Evolutionary conservation across 2,888 invertebrate genomes (phyloP), one percentile per base, ranked within the genome.

Genomic region (Cheilosia variabilis): DNA sequence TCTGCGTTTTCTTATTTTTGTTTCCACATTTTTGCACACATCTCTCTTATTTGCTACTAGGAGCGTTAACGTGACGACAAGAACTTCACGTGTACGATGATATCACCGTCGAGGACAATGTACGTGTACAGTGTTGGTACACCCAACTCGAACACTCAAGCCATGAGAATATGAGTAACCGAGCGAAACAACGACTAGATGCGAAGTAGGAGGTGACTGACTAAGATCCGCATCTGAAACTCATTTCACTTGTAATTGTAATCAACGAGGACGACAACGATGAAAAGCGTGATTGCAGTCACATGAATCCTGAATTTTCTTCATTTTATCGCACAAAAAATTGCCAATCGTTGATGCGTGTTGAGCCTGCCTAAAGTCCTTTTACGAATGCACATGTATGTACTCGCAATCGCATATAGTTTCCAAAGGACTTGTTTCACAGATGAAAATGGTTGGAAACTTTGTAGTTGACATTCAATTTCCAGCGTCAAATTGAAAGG

Each of bases 31-130:
- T 71, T 63, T 69, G 43, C 66, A 72, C 37, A 78, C 78, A 82
- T 63, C 37, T 66, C 57, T 78, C 69, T 65, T 65, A 79, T 79
- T 84, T 84, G 79, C 68, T 79, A 79, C 73, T 69, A 58, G 68
- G 69, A 84, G 79, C 73, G 73, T 68, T 84, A 84, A 80, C 80
- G 75, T 84, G 84, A 75, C 77, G 71, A 81, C 81, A 79, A 75
- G 63, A 87, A 71, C 60, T 68, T 71, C 34, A 78, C 68, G 76
- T 80, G 72, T 87, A 76, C 50, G 83, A 81, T 78, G 83, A 87
- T 75, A 87, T 83, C 73, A 79, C 66, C 66, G 22, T 17, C 15
- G 80, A 79, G 75, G 71, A 86, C 82, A 78, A 43, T 79, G 79
- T 66, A 65, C 22, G 22, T n/a, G 24, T 52, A 52, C 43, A 43